Conservation (phyloP, 1,140 invertebrate species). For the Aleiodes sp. region DNA sequence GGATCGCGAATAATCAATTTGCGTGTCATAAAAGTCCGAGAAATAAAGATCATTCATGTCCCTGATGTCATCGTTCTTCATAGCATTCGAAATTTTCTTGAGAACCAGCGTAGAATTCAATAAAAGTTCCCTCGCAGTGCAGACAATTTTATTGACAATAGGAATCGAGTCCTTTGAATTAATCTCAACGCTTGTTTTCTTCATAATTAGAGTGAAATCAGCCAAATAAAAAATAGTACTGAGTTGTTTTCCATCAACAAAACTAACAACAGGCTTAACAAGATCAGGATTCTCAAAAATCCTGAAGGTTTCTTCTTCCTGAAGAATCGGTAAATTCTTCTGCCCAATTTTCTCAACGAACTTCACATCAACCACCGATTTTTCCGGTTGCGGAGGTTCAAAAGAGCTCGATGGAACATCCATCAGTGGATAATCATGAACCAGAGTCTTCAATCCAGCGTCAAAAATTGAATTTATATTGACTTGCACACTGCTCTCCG, state of each 20-base stretch:
- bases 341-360: constrained; percentile 56
- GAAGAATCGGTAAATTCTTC: constrained; percentile 59
- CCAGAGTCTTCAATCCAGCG: constrained; percentile 8
- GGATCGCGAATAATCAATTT: constrained; percentile 48
- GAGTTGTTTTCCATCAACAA: constrained; percentile 50
- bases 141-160: constrained; percentile 59
- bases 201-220: constrained; percentile 50
- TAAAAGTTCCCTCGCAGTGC: constrained; percentile 54
- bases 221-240: constrained; percentile 54
- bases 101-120: constrained; percentile 53
- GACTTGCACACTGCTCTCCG: constrained; percentile 22
- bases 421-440: constrained; percentile 45
- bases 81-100: constrained; percentile 52
- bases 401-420: constrained; percentile 54
- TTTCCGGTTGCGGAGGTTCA: constrained; percentile 50
- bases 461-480: neutral
- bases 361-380: constrained; percentile 55
- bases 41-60: constrained; percentile 64
- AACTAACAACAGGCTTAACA: constrained; percentile 57
- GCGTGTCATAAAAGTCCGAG: constrained; percentile 53
- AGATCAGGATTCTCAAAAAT: constrained; percentile 63
- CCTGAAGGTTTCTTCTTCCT: constrained; percentile 55
- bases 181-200: constrained; percentile 51
- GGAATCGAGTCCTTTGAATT: constrained; percentile 49
- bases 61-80: constrained; percentile 61